Evolutionary conservation across 2,113 vertebrate species (phyloP).

Genomic region (Hippocampus guttulatus): DNA sequence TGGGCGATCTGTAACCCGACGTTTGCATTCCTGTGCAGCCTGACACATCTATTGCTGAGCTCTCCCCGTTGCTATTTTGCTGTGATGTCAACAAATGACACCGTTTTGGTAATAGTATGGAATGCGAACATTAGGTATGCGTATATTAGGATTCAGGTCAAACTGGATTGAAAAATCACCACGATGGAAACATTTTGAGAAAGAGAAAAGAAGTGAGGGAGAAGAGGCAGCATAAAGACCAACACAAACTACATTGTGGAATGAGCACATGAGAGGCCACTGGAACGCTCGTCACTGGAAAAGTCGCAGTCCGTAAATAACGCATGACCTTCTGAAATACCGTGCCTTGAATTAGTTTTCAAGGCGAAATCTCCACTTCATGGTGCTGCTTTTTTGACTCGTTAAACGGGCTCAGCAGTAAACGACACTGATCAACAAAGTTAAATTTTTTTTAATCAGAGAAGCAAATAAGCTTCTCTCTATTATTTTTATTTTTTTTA

Average conservation of each 20-base stretch:
- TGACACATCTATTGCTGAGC: neutral
- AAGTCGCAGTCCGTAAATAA: neutral
- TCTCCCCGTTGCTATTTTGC: neutral
- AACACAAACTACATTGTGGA: neutral
- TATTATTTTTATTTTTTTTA: no score
- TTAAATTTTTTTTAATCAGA: no score
- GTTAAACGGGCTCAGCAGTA: neutral
- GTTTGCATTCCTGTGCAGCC: neutral
- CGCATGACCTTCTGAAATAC: neutral
- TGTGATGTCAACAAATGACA: neutral
- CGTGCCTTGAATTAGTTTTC: neutral
- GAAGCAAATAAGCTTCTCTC: no score
- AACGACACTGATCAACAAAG: neutral
- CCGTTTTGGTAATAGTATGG: neutral
- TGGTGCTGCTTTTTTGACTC: neutral
- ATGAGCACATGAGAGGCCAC: neutral
- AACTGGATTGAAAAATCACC: neutral
- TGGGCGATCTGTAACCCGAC: slow-evolving; percentile 29
- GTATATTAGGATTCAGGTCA: neutral
- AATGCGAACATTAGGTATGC: neutral
- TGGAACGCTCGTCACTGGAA: neutral
- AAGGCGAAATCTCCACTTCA: neutral
- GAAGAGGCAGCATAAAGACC: no score
- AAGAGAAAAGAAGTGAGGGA: no score
- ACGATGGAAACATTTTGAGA: no score